Conservation (phyloP, 1,140 invertebrate species). For the Rhopalosiphum maidis region DNA sequence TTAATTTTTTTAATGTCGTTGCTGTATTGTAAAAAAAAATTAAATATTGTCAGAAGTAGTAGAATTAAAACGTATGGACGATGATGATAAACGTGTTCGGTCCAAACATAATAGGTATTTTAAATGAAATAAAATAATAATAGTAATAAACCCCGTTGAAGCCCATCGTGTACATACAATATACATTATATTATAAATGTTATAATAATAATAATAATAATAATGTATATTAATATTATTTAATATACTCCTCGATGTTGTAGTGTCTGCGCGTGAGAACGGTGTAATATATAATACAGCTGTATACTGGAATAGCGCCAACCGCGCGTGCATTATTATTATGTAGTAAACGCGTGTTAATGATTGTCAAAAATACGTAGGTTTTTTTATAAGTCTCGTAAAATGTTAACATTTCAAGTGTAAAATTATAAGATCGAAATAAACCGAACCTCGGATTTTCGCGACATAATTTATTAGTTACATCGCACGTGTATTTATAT, state of each 20-base stretch:
- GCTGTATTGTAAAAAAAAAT: neutral
- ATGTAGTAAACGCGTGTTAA: slow-evolving; percentile 8
- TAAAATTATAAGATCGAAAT: neutral
- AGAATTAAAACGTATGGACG: neutral
- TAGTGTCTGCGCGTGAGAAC: neutral
- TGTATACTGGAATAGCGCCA: slow-evolving; percentile 14
- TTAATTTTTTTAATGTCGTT: neutral
- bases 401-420: neutral
- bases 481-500: neutral
- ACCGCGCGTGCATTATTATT: neutral
- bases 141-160: neutral
- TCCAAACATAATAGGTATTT: neutral
- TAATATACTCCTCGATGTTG: neutral
- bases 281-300: neutral
- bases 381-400: slow-evolving; percentile 10
- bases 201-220: neutral
- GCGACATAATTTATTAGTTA: neutral
- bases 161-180: too few species aligned
- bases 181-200: neutral
- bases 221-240: neutral
- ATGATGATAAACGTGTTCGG: neutral
- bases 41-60: neutral
- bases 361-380: slow-evolving; percentile 25
- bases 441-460: neutral
- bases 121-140: slow-evolving; percentile 9